Base-by-base conservation (phyloP, 2,113 vertebrate species). In the Romanogobio albipinnatus region DNA sequence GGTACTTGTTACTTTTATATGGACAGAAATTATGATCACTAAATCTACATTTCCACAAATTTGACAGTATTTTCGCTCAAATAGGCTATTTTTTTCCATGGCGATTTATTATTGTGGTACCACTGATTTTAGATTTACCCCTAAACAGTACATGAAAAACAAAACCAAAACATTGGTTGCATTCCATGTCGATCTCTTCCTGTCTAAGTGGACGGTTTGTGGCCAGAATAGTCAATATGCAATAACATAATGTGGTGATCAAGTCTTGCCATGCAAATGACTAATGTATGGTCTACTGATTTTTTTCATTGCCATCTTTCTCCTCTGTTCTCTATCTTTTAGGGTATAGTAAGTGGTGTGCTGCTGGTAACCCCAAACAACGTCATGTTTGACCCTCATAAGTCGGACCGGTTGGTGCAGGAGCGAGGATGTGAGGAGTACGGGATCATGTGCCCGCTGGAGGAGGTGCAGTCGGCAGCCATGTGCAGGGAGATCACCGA, bases 361-460 rank as follows among this genome's bases (percentile, higher is more conserved):
- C 94, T 99, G 89, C 95, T 99, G 89, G 96, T 99, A 91, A 99
- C 98, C 3, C 98, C 98, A 92, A 99, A 99, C 95, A 99, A 99
- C 92, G 99, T 99, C 88, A 99, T 99, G 98, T 99, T 99, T 85
- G 98, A 99, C 93, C 98, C 98, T 85, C 97, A 98, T 92, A 97
- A 98, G 93, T 95, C 95, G 88, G 98, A 99, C 92, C 96, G 96
- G 11, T 93, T 99, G 94, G 97, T 99, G 86, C 97, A 97, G 90
- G 97, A 96, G 87, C 96, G 96, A 7, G 98, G 98, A 89, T 99
- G 97, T 89, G 98, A 99, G 93, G 98, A 99, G 84, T 99, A 99
- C 83, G 98, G 98, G 89, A 99, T 99, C 92, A 99, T 99, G 97
- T 99, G 98, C 91, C 98, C 98, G 59, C 96, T 99, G 94, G 98